Conservation (phyloP, 2,797 vertebrate species). For the Lemur catta region DNA sequence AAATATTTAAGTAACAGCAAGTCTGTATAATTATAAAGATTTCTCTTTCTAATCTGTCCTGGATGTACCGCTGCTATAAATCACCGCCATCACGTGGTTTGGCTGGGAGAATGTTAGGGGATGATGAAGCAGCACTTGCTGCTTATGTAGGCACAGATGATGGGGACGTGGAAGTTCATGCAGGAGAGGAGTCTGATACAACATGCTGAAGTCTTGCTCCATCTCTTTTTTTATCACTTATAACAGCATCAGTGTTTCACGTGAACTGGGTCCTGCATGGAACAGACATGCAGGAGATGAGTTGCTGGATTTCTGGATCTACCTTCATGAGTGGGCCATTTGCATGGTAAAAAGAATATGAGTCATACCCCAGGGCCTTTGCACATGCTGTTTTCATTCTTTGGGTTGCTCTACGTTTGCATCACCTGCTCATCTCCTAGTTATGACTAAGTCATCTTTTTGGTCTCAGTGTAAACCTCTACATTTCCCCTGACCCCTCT, state of each 20-base stretch:
- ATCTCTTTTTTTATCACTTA: no score
- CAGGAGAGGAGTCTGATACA: no score
- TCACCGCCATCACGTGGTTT: neutral
- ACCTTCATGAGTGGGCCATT: neutral
- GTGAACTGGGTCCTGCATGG: neutral
- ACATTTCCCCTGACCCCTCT: accelerated
- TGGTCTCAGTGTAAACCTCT: accelerated
- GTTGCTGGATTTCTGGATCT: neutral
- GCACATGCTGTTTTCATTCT: neutral
- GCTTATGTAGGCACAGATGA: neutral
- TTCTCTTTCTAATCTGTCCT: slow-evolving; percentile 80
- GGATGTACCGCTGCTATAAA: slow-evolving; percentile 69
- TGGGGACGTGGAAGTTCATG: accelerated
- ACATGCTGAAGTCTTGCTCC: neutral
- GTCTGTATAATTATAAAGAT: slow-evolving; percentile 82
- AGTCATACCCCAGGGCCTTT: neutral
- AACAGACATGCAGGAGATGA: neutral
- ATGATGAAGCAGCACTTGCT: neutral
- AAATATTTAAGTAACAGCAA: slow-evolving; percentile 89
- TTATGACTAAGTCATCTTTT: accelerated
- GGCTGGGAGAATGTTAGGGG: neutral
- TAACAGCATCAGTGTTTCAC: neutral
- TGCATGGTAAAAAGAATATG: accelerated
- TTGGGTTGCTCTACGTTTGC: neutral
- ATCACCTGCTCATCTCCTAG: neutral